Percentiles rank a stretch among this genome's conserved stretches.
Evolutionary conservation across 1,140 invertebrate species (phyloP).

Genomic region (Calliopsis andreniformis): DNA sequence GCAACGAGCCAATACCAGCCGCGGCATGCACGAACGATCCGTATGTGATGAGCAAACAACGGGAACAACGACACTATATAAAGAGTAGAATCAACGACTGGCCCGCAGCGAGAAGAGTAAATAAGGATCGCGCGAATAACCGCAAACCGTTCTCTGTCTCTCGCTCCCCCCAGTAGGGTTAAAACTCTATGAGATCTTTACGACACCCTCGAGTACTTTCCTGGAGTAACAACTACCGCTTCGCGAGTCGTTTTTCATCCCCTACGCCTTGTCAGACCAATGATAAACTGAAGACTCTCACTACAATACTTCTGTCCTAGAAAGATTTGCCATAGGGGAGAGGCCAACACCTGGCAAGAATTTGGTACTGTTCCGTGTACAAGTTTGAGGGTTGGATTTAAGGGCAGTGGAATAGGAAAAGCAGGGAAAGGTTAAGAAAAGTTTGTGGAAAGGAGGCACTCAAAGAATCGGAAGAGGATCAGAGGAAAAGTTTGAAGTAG

Average conservation of each 20-base stretch:
- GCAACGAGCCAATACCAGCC: neutral
- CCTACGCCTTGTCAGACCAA: neutral
- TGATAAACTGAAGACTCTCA: neutral
- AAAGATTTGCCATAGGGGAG: neutral
- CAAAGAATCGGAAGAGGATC: no score
- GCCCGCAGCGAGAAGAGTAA: conserved; percentile 9
- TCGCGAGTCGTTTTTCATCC: conserved; percentile 8
- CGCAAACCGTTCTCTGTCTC: neutral
- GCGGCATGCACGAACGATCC: neutral
- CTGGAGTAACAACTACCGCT: conserved; percentile 6
- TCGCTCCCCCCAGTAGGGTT: neutral
- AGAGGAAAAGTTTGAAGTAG: no score
- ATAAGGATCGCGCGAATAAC: conserved; percentile 14
- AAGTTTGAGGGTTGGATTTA: neutral
- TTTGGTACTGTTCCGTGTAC: neutral
- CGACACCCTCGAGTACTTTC: conserved; percentile 33
- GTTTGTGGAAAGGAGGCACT: neutral
- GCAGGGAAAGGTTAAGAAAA: no score
- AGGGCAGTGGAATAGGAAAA: no score
- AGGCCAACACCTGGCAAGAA: neutral
- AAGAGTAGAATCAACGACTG: conserved; percentile 16
- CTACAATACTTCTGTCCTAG: neutral
- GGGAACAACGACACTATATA: neutral
- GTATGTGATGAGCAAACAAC: neutral
- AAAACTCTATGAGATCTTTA: conserved; percentile 1